These are phyloP conservation scores for Callyntrura sp. DNA, from an alignment of 2,888 invertebrate species.

Conservation along the genomic window DNA sequence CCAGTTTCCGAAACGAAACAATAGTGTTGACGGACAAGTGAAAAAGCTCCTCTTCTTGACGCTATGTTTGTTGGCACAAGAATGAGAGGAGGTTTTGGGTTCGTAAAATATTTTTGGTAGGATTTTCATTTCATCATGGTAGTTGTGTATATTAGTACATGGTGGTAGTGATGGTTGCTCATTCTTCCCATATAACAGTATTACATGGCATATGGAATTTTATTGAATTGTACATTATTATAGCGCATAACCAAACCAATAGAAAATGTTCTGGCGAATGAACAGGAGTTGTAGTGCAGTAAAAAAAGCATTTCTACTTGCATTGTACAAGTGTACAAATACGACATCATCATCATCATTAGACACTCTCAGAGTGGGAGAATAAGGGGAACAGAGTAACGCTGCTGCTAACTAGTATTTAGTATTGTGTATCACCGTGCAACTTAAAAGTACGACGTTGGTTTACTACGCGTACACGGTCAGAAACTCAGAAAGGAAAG, in stretches of 20 bases:
- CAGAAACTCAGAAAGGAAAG: slow-evolving; percentile 18
- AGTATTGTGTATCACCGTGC: slow-evolving; percentile 33
- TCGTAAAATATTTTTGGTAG: slow-evolving; percentile 83
- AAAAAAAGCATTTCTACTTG: slow-evolving; percentile 57
- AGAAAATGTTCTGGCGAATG: slow-evolving; percentile 58
- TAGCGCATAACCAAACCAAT: slow-evolving; percentile 70
- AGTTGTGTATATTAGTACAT: slow-evolving; percentile 65
- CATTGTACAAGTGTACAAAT: slow-evolving; percentile 58
- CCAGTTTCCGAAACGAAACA: slow-evolving; percentile 49
- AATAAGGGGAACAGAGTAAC: slow-evolving; percentile 16
- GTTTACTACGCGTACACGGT: not conserved
- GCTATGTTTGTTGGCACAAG: slow-evolving; percentile 82
- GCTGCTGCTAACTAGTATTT: slow-evolving; percentile 47
- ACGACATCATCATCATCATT: slow-evolving; percentile 56
- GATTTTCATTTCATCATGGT: slow-evolving; percentile 78
- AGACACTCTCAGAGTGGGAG: not conserved
- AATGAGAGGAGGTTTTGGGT: slow-evolving; percentile 82
- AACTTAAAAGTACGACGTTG: slow-evolving; percentile 10
- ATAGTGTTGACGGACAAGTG: slow-evolving; percentile 4
- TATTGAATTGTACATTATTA: slow-evolving; percentile 77
- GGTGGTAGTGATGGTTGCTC: slow-evolving; percentile 63
- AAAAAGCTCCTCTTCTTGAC: slow-evolving; percentile 68
- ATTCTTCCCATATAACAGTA: slow-evolving; percentile 59
- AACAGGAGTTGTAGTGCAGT: slow-evolving; percentile 26
- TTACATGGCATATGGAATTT: slow-evolving; percentile 63